A percentile compares a stretch with the other conserved stretches of the same genome.
Conservation (phyloP, 2,888 invertebrate species). For the Cheilosia vernalis region DNA sequence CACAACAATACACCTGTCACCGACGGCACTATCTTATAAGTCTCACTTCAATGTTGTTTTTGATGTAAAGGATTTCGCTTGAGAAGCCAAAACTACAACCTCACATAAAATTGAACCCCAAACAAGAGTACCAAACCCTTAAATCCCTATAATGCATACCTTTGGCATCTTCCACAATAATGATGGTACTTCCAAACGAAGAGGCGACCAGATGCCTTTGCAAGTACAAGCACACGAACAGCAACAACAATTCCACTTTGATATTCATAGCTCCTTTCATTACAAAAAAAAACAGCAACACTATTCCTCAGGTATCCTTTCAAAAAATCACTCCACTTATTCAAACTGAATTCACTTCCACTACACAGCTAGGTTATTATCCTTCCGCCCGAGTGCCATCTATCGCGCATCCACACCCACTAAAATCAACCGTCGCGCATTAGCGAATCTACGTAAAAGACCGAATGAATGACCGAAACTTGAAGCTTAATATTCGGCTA, state of each 20-base stretch:
- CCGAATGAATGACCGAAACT: conserved; percentile 43
- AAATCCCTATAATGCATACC: conserved; percentile 77
- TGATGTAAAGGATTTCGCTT: not conserved
- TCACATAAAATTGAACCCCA: not conserved
- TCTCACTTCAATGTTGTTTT: too few relatives aligned
- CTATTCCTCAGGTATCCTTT: conserved; percentile 8
- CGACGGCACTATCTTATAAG: too few relatives aligned
- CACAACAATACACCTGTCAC: too few relatives aligned
- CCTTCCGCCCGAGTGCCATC: conserved; percentile 28
- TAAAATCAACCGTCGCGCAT: conserved; percentile 39
- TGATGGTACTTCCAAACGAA: conserved; percentile 81
- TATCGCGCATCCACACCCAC: conserved; percentile 57
- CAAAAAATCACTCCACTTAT: conserved; percentile 19
- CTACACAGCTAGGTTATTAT: conserved; percentile 23
- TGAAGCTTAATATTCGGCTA: conserved; percentile 44
- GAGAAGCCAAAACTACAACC: too few relatives aligned
- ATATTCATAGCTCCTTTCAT: conserved; percentile 38
- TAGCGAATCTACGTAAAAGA: conserved; percentile 29
- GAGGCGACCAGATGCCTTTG: conserved; percentile 53
- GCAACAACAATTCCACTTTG: conserved; percentile 45
- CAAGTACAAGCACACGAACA: conserved; percentile 50
- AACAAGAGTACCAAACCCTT: not conserved
- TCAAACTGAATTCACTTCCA: conserved; percentile 1
- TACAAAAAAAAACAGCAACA: conserved; percentile 6
- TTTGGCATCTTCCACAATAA: conserved; percentile 84